These are phyloP conservation scores for Octopus bimaculoides DNA, from an alignment of 1,140 invertebrate genomes.

Conservation along the genomic window DNA sequence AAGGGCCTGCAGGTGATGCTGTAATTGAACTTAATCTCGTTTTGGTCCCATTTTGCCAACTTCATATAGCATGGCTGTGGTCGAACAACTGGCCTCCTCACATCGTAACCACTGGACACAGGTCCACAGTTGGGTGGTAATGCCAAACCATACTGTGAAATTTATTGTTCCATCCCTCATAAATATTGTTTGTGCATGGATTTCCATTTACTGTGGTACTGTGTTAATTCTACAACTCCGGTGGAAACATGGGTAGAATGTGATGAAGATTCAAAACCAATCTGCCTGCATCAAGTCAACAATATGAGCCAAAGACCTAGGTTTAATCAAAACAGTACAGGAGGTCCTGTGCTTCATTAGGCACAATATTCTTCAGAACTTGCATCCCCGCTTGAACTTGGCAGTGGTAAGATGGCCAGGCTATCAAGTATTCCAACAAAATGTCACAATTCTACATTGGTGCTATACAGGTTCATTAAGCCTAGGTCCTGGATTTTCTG, in stretches of 20 bases:
- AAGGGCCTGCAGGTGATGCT: no score
- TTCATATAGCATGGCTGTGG: no score
- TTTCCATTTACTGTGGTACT: constrained; percentile 15
- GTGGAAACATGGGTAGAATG: constrained; percentile 14
- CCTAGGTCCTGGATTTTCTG: constrained; percentile 14
- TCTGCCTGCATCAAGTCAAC: not conserved
- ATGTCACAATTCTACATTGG: constrained; percentile 11
- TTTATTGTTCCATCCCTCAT: constrained; percentile 14
- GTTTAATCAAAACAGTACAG: constrained; percentile 15
- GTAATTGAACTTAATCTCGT: no score
- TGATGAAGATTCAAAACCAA: not conserved
- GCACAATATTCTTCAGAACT: not conserved
- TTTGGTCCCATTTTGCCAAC: no score
- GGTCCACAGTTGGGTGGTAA: constrained; percentile 14
- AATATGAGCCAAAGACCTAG: constrained; percentile 9
- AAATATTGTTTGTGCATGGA: constrained; percentile 16
- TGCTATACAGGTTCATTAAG: constrained; percentile 1
- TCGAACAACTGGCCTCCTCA: not conserved
- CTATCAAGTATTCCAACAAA: constrained; percentile 21
- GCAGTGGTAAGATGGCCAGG: constrained; percentile 20
- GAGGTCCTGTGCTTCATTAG: not conserved
- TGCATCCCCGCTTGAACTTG: constrained; percentile 15
- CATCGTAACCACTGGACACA: not conserved
- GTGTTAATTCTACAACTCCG: constrained; percentile 12
- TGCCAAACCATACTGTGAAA: constrained; percentile 10